Evolutionary conservation across 2,888 invertebrate species (phyloP).

Genomic region (Eustalomyia histrio): DNA sequence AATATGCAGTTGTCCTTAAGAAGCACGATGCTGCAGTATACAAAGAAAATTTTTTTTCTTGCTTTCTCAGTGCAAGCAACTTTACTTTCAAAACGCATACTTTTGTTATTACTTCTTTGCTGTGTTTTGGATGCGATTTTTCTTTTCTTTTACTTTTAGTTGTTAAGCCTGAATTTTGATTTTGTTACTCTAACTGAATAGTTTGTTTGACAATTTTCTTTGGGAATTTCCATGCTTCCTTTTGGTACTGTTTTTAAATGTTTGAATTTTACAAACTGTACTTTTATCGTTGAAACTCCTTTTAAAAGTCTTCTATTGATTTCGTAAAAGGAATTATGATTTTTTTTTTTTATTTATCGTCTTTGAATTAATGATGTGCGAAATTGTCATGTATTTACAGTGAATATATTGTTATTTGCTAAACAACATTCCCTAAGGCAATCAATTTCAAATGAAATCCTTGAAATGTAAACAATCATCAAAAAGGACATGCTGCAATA

Average conservation of each 20-base stretch:
- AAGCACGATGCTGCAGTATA: not conserved
- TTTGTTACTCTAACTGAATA: not conserved
- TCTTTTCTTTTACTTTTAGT: not conserved
- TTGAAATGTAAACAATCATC: conserved; percentile 54
- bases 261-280: not conserved
- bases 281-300: not conserved
- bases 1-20: conserved; percentile 41
- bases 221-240: not conserved
- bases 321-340: conserved; percentile 13
- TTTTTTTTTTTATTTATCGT: conserved; percentile 7
- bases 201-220: not conserved
- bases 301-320: conserved; percentile 13
- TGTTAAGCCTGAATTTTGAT: not conserved
- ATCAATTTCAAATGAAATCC: conserved; percentile 61
- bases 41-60: not conserved
- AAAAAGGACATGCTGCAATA: conserved; percentile 42
- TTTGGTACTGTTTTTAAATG: not conserved
- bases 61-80: not conserved
- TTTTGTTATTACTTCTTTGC: not conserved
- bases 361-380: conserved; percentile 56
- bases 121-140: not conserved
- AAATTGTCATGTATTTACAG: conserved; percentile 53
- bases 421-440: conserved; percentile 58
- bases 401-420: conserved; percentile 45
- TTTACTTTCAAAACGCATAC: not conserved